phyloP scores from a whole-genome alignment of 2,113 vertebrate genomes.

The Motacilla alba region DNA sequence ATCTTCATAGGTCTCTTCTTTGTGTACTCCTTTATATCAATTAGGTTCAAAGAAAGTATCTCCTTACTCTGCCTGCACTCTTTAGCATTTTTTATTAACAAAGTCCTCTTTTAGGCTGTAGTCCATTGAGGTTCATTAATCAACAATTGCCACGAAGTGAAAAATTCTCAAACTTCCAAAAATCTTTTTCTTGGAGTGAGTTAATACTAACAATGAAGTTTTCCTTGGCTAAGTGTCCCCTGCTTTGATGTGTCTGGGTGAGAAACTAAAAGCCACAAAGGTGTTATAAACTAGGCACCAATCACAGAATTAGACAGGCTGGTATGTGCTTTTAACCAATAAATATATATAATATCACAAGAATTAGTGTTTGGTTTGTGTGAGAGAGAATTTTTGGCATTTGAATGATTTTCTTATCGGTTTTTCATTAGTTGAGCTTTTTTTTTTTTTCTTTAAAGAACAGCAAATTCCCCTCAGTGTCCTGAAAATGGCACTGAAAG shows the following conservation, averaged over 20 bases:
- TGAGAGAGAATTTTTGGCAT: constrained; percentile 22
- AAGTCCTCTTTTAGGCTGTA: constrained; percentile 60
- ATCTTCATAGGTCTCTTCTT: constrained; percentile 21
- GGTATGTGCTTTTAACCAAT: constrained; percentile 55
- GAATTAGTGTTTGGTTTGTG: background rate
- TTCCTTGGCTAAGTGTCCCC: constrained; percentile 48
- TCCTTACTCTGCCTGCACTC: constrained; percentile 24
- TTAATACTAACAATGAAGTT: constrained; percentile 59
- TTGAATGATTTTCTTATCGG: constrained; percentile 46
- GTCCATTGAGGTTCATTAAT: constrained; percentile 55
- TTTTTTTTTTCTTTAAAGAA: background rate
- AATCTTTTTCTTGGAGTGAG: constrained; percentile 63
- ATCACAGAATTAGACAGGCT: constrained; percentile 37
- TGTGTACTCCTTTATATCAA: background rate
- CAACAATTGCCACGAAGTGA: constrained; percentile 49
- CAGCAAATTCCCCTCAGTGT: background rate
- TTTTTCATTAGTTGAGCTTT: constrained; percentile 18
- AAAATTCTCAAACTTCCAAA: constrained; percentile 47
- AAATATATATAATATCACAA: constrained; percentile 2
- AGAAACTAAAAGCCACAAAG: constrained; percentile 51
- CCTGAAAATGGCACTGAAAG: background rate
- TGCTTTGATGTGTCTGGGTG: constrained; percentile 66
- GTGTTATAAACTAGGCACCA: constrained; percentile 39
- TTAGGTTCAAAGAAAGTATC: constrained; percentile 58
- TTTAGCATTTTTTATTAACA: constrained; percentile 64